Base-by-base conservation (phyloP, 2,113 vertebrate species). In the Rutilus rutilus region DNA sequence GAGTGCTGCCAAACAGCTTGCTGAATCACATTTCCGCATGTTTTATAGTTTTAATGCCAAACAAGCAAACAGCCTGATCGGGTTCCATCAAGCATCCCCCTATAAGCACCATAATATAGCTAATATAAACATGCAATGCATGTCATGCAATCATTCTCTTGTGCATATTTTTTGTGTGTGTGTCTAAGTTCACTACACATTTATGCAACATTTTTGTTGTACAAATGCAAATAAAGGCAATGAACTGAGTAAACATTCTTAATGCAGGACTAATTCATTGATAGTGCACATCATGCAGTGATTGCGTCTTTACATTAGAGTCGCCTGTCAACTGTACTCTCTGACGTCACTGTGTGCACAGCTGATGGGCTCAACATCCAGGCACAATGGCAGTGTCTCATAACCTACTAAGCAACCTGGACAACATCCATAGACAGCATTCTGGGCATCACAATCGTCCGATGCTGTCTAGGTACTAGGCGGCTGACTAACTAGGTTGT, bases 261-360 rank as follows among this genome's bases (percentile, higher is more conserved):
- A 21, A 27, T 21, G 42, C 14, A 57, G 15, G 19, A 4, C 21
- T 36, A n/a, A 33, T 57, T 59, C 39, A 17, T n/a, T 60, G 54
- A 14, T 4, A 4, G 54, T 25, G 33, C 11, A 39, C 4, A 42
- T 3, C 36, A 62, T 45, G 6, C 33, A 19, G 36, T 47, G n/a
- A 47, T 30, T 23, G 27, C 6, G 5, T 65, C 59, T 80, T 54
- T 19, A 54, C 50, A 19, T 30, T 42, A 69, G 42, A 85, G 12
- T 54, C 45, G 65, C 62, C 62, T 65, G 62, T 60, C 79, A 50
- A 67, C 45, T 69, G 59, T 80, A 92, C 88, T 89, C 83, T 84
- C 67, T 93, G 75, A 94, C 93, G 94, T 94, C 93, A 93, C 10
- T 77, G 83, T 91, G 90, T 89, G 91, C 87, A 92, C 93, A 93